These are phyloP conservation scores for Papilio aristodemus DNA, from an alignment of 1,140 invertebrate genomes.

Conservation along the genomic window DNA sequence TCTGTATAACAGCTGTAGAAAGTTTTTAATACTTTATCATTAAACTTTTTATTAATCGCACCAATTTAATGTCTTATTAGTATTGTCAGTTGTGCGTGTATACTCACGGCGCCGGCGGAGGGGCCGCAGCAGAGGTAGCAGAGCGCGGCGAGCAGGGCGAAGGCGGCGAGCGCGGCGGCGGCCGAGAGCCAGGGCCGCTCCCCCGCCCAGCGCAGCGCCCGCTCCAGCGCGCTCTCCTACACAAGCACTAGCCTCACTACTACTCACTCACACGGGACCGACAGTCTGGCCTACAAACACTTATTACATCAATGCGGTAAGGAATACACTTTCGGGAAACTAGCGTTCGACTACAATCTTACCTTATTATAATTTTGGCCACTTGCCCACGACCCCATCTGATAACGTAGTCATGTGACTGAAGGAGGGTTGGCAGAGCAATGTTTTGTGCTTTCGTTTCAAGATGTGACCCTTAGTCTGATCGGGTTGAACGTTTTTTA, in stretches of 20 bases:
- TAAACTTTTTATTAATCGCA: no score
- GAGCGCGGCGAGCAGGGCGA: constrained; percentile 88
- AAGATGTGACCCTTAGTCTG: no score
- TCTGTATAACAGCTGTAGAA: no score
- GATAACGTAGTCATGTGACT: no score
- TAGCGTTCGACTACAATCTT: neutral
- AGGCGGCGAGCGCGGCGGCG: constrained; percentile 90
- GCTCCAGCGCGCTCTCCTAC: constrained; percentile 91
- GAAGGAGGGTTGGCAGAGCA: no score
- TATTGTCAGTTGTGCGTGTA: no score
- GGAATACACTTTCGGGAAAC: neutral
- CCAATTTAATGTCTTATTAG: no score
- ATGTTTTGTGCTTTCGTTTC: no score
- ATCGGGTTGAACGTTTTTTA: no score
- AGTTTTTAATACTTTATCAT: no score
- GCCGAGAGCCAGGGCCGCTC: constrained; percentile 96
- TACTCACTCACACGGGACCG: constrained; percentile 34
- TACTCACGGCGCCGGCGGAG: constrained; percentile 55
- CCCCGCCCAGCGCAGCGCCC: constrained; percentile 90
- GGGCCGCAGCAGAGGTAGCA: constrained; percentile 91
- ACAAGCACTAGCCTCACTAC: constrained; percentile 51
- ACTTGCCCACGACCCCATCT: no score
- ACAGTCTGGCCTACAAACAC: neutral
- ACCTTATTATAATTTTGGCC: neutral
- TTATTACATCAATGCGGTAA: neutral